Evolutionary conservation across 2,888 invertebrate species (phyloP).

Genomic region (Tenthredo livida): DNA sequence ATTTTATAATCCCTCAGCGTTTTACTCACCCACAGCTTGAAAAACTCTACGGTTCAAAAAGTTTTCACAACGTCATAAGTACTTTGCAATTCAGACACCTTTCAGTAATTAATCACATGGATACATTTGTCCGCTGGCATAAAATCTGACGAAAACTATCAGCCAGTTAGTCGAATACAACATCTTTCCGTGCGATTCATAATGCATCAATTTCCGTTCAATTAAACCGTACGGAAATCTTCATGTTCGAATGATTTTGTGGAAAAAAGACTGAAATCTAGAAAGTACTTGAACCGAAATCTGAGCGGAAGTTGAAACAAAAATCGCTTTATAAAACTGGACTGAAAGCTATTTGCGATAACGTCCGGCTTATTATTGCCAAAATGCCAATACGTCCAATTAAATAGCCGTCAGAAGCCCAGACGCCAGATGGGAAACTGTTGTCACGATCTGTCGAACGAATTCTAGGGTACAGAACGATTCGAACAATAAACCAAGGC

Average conservation of each 20-base stretch:
- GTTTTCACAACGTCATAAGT: not conserved
- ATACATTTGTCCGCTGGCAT: not conserved
- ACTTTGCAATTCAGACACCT: not conserved
- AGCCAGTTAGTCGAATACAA: not conserved
- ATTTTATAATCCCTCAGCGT: slow-evolving; percentile 34
- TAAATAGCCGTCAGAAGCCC: slow-evolving; percentile 28
- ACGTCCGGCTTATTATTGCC: slow-evolving; percentile 8
- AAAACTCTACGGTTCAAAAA: not conserved
- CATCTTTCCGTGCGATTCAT: not conserved
- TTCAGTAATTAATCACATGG: not conserved
- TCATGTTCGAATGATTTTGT: not conserved
- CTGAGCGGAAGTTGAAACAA: not conserved
- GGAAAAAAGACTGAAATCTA: not conserved
- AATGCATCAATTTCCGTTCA: not conserved
- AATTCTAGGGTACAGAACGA: not conserved
- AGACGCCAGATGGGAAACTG: slow-evolving; percentile 3
- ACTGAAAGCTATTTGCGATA: not conserved
- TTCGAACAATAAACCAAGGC: slow-evolving; percentile 35
- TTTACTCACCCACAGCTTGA: not conserved
- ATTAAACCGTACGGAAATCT: not conserved
- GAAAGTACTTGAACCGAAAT: not conserved
- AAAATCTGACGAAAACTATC: not conserved
- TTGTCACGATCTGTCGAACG: not conserved
- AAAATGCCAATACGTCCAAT: slow-evolving; percentile 41
- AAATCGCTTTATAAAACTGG: not conserved